Evolutionary conservation across 1,140 invertebrate species (phyloP).

Genomic region (Drosophila sulfurigaster): DNA sequence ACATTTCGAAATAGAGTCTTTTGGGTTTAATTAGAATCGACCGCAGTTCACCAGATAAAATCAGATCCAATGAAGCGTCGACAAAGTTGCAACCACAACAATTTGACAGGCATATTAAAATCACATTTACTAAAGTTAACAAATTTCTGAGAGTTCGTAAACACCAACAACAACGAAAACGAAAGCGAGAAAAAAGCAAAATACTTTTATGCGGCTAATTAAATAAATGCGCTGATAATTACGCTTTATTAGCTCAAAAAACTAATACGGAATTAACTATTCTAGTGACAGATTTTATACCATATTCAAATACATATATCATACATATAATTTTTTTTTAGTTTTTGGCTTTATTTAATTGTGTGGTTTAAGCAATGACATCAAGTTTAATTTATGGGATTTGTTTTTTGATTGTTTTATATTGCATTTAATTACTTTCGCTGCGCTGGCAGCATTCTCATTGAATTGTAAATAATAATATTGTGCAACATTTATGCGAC

Average conservation of each 20-base stretch:
- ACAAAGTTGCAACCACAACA: slow-evolving; percentile 24
- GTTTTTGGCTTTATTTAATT: slow-evolving; percentile 42
- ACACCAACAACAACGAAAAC: background rate
- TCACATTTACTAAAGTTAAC: slow-evolving; percentile 36
- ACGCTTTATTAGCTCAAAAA: slow-evolving; percentile 77
- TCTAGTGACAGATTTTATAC: slow-evolving; percentile 68
- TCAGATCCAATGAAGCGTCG: slow-evolving; percentile 1
- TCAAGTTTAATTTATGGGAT: slow-evolving; percentile 77
- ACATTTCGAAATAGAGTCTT: background rate
- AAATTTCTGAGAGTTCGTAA: background rate
- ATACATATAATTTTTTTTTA: slow-evolving; percentile 18
- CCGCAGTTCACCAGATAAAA: slow-evolving; percentile 1
- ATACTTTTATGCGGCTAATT: slow-evolving; percentile 73
- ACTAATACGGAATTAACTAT: slow-evolving; percentile 79
- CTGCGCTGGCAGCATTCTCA: background rate
- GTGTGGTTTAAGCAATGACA: slow-evolving; percentile 39
- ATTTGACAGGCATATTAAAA: slow-evolving; percentile 62
- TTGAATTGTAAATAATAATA: slow-evolving; percentile 54
- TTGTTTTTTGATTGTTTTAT: slow-evolving; percentile 77
- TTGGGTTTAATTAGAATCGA: slow-evolving; percentile 4
- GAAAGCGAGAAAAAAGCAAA: background rate
- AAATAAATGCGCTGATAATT: slow-evolving; percentile 78
- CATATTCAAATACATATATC: slow-evolving; percentile 30
- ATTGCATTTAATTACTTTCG: slow-evolving; percentile 76
- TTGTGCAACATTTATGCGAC: slow-evolving; percentile 53